Percentiles rank a stretch among this genome's conserved stretches.
Evolutionary conservation across 2,113 vertebrate species (phyloP).

Genomic region (Sisor rabdophorus): DNA sequence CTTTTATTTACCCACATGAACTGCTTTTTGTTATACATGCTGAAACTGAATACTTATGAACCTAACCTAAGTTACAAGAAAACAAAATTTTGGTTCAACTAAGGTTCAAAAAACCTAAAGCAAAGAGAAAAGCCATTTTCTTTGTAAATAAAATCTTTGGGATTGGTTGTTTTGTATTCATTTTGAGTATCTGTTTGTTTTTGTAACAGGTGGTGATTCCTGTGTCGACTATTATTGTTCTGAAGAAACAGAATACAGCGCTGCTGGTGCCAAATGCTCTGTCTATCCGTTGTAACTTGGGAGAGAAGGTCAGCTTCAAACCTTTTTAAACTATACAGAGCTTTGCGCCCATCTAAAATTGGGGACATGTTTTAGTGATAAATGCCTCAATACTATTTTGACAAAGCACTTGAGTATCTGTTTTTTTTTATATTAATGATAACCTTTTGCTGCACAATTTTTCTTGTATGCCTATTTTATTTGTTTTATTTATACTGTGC

Average conservation of each 20-base stretch:
- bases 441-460: too few relatives aligned
- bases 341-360: not conserved
- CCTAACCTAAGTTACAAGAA: too few relatives aligned
- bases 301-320: constrained; percentile 74
- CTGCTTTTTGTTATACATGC: too few relatives aligned
- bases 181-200: not conserved
- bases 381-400: not conserved
- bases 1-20: too few relatives aligned
- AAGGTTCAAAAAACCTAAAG: too few relatives aligned
- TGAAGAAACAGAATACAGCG: constrained; percentile 84
- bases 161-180: not conserved
- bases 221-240: constrained; percentile 59
- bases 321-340: not conserved
- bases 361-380: not conserved
- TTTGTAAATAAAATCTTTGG: not conserved
- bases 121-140: too few relatives aligned
- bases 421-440: too few relatives aligned
- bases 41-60: too few relatives aligned
- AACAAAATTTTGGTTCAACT: too few relatives aligned
- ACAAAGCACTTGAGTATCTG: too few relatives aligned
- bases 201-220: constrained; percentile 71
- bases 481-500: not conserved
- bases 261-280: constrained; percentile 82
- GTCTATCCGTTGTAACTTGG: constrained; percentile 71
- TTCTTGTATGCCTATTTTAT: too few relatives aligned